A percentile compares a stretch with the other conserved stretches of the same genome.
phyloP scores from a whole-genome alignment of 1,140 invertebrate species.

The Aphis gossypii region DNA sequence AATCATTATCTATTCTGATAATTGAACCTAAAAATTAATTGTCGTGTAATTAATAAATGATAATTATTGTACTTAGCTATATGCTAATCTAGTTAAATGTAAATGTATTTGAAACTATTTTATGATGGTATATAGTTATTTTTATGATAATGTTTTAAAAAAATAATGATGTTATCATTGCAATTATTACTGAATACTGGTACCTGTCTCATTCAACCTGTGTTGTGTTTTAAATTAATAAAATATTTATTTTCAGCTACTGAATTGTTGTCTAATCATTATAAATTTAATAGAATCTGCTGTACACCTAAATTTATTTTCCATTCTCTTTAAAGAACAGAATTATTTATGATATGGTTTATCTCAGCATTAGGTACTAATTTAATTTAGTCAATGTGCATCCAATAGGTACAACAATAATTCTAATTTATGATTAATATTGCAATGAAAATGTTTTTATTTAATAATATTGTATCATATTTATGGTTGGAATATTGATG shows the following conservation, averaged over 20 bases:
- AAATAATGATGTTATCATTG: neutral
- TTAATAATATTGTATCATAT: no score
- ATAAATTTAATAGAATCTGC: neutral
- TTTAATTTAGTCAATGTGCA: neutral
- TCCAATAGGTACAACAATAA: neutral
- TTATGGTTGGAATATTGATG: no score
- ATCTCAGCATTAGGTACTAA: neutral
- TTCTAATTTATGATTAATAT: neutral
- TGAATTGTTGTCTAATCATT: neutral
- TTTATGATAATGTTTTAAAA: slow-evolving; percentile 18
- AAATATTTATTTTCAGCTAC: slow-evolving; percentile 51
- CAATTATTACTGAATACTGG: slow-evolving; percentile 27
- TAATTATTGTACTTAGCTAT: neutral
- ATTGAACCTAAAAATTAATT: neutral
- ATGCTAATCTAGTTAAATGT: neutral
- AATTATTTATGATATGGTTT: neutral
- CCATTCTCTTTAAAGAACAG: neutral
- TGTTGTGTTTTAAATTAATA: slow-evolving; percentile 54
- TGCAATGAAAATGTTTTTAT: no score
- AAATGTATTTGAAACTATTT: neutral
- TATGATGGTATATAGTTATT: neutral
- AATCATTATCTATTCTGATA: neutral
- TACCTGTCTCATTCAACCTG: slow-evolving; percentile 18
- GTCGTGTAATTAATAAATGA: neutral
- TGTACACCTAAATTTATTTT: neutral